These are phyloP conservation scores for Scaptomyza cyrtandrae DNA, from an alignment of 2,888 invertebrate species.

Conservation along the genomic window DNA sequence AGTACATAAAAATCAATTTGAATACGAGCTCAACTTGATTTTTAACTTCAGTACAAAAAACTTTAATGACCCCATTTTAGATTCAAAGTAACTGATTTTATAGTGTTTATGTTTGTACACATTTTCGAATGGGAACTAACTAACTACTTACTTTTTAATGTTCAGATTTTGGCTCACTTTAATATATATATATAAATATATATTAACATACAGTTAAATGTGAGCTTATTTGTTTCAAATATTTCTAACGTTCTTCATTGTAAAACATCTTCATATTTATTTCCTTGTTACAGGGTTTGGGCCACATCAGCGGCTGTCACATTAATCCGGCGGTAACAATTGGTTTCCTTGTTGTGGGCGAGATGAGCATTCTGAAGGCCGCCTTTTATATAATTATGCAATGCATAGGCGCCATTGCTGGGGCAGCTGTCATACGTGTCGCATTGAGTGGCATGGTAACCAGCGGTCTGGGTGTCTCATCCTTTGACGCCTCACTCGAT, in stretches of 20 bases:
- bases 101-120: not conserved
- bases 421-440: slow-evolving; percentile 90
- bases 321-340: slow-evolving; percentile 96
- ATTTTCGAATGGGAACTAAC: not conserved
- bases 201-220: no score
- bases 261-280: no score
- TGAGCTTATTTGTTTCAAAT: not conserved
- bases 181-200: no score
- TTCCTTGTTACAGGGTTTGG: slow-evolving; percentile 88
- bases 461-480: slow-evolving; percentile 87
- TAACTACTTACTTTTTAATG: no score
- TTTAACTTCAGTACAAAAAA: not conserved
- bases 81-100: not conserved
- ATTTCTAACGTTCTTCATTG: not conserved
- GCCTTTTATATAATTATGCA: slow-evolving; percentile 93
- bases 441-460: slow-evolving; percentile 86
- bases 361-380: slow-evolving; percentile 91
- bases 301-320: slow-evolving; percentile 95
- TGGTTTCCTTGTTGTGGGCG: slow-evolving; percentile 92
- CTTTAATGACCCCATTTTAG: slow-evolving; percentile 11
- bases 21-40: slow-evolving; percentile 23
- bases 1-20: slow-evolving; percentile 4
- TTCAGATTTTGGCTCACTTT: no score
- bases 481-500: slow-evolving; percentile 86
- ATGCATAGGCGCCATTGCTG: slow-evolving; percentile 91